Base-by-base conservation (phyloP, 1,140 invertebrate genomes). In the Trichogramma pretiosum region DNA sequence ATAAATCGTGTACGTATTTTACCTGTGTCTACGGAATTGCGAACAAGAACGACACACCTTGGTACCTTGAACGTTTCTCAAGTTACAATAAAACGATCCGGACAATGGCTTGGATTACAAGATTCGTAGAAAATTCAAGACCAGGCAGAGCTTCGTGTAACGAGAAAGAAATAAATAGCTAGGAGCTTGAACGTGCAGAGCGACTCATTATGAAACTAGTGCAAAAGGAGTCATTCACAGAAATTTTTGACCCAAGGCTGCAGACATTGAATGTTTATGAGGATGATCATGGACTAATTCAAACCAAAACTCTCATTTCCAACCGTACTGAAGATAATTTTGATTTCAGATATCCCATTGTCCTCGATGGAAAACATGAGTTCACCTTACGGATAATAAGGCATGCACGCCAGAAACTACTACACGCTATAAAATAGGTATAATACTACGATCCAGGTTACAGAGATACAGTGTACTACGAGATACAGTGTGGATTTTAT, bases 401-500 rank as follows among this genome's bases (percentile, higher is more conserved):
- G 7, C 24, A 37, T 18, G 16, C 28, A 21, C 47, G 43, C 19
- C 14, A 1, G 1, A 17, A 36, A 11, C 22, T 18, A 11, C 19
- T 37, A 3, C 48, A 49, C 16, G 40, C 39, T 14, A 40, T 22
- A 7, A 16, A 14, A 3, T 13, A 34, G 7, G 22, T 28, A 0
- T n/a, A n/a, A n/a, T n/a, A n/a, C n/a, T n/a, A n/a, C n/a, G n/a
- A n/a, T n/a, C n/a, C n/a, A n/a, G n/a, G n/a, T n/a, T n/a, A n/a
- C n/a, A n/a, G n/a, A 35, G 40, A 4, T 22, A 52, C 13, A 56
- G 26, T 35, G 26, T 22, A 3, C 21, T 56, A 23, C 38, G 54
- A 39, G 39, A 49, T 34, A 44, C 44, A 34, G 46, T 36, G n/a
- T 54, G 37, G 44, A 56, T 52, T n/a, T 13, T 56, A 3, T 14